These are phyloP conservation scores for Drymodes brunneopygia DNA, from an alignment of 2,113 vertebrate species.

Conservation along the genomic window DNA sequence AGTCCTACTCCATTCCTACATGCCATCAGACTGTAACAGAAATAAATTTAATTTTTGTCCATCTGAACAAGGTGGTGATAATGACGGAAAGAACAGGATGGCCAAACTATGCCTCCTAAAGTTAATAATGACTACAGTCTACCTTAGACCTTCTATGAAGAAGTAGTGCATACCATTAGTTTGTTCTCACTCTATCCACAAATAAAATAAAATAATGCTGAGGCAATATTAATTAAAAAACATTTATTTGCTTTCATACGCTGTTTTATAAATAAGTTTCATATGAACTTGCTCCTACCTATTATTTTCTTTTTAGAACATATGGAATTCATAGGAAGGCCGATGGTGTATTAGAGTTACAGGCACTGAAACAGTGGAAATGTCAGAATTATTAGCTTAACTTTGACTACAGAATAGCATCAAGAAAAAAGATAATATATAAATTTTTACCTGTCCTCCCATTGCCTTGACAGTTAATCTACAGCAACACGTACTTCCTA, in stretches of 20 bases:
- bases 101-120: neutral
- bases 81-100: neutral
- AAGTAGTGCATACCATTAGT: neutral
- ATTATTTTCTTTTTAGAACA: neutral
- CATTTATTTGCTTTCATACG: neutral
- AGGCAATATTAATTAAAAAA: neutral
- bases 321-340: neutral
- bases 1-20: neutral
- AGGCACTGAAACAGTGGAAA: neutral
- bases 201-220: neutral
- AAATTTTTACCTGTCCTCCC: neutral
- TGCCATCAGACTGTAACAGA: neutral
- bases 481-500: neutral
- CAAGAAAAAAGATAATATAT: neutral
- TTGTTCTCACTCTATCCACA: neutral
- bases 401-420: neutral
- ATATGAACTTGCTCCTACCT: rapidly evolving
- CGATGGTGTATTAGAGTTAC: neutral
- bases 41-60: neutral
- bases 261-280: neutral
- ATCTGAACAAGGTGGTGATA: neutral
- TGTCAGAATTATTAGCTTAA: neutral
- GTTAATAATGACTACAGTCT: neutral
- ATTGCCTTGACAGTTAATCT: neutral
- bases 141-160: neutral